Evolutionary conservation across 1,140 invertebrate genomes (phyloP), one percentile per base, ranked within the genome.

Genomic region (Cydia strobilella): DNA sequence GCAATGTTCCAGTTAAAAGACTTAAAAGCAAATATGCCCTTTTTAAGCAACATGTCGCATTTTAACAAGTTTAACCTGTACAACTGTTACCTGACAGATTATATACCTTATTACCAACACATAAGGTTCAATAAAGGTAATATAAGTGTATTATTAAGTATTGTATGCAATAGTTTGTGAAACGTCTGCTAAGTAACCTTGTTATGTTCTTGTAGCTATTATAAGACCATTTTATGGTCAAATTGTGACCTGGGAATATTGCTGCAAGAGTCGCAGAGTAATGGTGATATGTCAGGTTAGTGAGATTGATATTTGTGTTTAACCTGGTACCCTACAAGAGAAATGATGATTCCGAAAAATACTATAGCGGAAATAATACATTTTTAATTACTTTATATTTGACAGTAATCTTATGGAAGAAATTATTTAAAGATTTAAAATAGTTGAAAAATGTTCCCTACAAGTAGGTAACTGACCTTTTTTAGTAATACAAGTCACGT

Each of bases 151-250:
- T 12, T n/a, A 31, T 31, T 66, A 20, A 31, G 23, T 13, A 25
- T 66, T 31, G 23, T 7, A 35, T 18, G 65, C 31, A 39, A 42
- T 20, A 69, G 65, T 69, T 35, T 69, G n/a, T 66, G 63, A 25
- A 69, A 69, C 65, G n/a, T 59, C 65, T 65, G 63, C 54, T 65
- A 69, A 69, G 65, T 69, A 69, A 69, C 65, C 65, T 69, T 69
- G 65, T 69, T 69, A 69, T 69, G 65, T 27, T 25, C 65, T 42
- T 69, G 42, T 69, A 35, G 35, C 65, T 42, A 69, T 69, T 69
- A 69, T 69, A 69, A 69, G 65, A 35, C 18, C 31, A 69, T 42
- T 69, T 35, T 69, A 66, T 31, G 20, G 20, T 25, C 54, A 59
- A 23, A 59, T 63, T 63, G 62, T 63, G 65, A 35, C 65, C n/a